Percentiles rank a stretch among this genome's conserved stretches.
Conservation (phyloP, 2,797 vertebrate genomes). For the Anolis apletophallus region DNA sequence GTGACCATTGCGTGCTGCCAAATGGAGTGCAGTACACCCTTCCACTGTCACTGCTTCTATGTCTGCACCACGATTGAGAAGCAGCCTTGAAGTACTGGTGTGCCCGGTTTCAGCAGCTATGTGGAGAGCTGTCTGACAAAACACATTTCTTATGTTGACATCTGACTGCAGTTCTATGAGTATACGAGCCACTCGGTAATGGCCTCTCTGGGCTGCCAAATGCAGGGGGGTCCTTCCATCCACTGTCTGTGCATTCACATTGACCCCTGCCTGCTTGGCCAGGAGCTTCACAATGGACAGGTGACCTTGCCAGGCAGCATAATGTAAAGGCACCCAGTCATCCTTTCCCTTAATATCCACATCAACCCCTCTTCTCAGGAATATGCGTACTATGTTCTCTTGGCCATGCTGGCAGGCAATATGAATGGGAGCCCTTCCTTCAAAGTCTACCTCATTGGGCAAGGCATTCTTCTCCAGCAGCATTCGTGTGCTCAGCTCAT, state of each 20-base stretch:
- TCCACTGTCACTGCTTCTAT: conserved; percentile 80
- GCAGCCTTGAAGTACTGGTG: conserved; percentile 93
- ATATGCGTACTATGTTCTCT: conserved; percentile 89
- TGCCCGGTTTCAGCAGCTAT: conserved; percentile 93
- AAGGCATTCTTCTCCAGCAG: conserved; percentile 89
- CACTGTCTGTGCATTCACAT: conserved; percentile 86
- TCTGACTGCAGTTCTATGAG: conserved; percentile 89
- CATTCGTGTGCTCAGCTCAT: conserved; percentile 89
- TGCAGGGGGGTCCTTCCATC: conserved; percentile 93
- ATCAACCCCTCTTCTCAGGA: conserved; percentile 89
- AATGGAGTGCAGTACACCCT: conserved; percentile 89
- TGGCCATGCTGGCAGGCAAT: conserved; percentile 96
- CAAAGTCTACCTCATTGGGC: conserved; percentile 89
- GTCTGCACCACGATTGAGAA: conserved; percentile 87
- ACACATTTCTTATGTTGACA: conserved; percentile 73
- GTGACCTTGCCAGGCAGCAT: conserved; percentile 95
- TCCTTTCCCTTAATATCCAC: conserved; percentile 87
- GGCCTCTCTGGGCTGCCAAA: conserved; percentile 92
- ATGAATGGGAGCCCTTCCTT: conserved; percentile 92
- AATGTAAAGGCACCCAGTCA: conserved; percentile 92
- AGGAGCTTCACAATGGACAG: conserved; percentile 92
- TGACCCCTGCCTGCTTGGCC: conserved; percentile 87
- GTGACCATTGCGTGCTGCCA: conserved; percentile 87
- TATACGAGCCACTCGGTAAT: conserved; percentile 94
- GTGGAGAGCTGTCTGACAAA: conserved; percentile 86